Base-by-base conservation (phyloP, 2,888 invertebrate genomes). In the Antheraea assamensis region DNA sequence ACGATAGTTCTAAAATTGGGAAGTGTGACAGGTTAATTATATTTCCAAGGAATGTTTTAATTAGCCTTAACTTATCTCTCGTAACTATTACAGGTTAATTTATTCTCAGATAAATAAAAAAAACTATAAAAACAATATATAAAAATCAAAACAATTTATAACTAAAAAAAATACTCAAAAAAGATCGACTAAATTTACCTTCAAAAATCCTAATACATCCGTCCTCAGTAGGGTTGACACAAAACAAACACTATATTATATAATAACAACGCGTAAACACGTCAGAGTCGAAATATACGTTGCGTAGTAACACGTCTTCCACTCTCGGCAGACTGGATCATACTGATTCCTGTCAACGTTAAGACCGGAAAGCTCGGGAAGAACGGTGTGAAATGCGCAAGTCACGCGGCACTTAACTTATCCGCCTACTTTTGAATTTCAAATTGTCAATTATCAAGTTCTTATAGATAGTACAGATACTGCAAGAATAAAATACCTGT, bases 321-420 rank as follows among this genome's bases (percentile, higher is more conserved):
- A 83, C 82, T 77, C 61, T 74, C 77, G 75, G 79, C 79, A 83
- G 78, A 79, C 82, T 79, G 81, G 81, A 82, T 81, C 81, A 84
- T 88, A 94, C 94, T 93, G 91, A 88, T 83, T 88, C 84, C 79
- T 86, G 83, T 88, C 88, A 87, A 80, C 85, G 87, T 87, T 85
- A 87, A 84, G 82, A 82, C 81, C 79, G 80, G 81, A 85, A 84
- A 87, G 87, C 87, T 86, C 81, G 81, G 82, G 83, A 86, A 87
- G 87, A 87, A 86, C 85, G 82, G 91, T 89, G 88, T 89, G 91
- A 92, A 92, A 92, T 93, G 94, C 93, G 93, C 92, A 93, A 93
- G 92, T 93, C 94, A 93, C 90, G 86, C 87, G 82, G 84, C 83
- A 85, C 87, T 88, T 90, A 90, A 91, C 90, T 91, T 91, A 90